Conservation (phyloP, 2,797 vertebrate genomes). For the Dicrostonyx torquatus region DNA sequence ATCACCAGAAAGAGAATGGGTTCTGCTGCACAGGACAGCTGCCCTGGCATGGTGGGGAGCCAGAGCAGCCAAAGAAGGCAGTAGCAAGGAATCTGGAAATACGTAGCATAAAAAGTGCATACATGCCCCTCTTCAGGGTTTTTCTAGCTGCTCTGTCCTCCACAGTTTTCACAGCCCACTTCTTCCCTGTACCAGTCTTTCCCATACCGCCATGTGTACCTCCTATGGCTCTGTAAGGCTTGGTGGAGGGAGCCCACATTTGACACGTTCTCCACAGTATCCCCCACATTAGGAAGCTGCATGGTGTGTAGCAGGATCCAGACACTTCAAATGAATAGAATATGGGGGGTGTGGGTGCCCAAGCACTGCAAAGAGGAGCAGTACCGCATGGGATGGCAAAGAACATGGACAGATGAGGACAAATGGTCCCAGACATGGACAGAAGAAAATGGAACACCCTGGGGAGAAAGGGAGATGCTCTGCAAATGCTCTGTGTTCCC, state of each 20-base stretch:
- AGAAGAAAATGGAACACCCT: background rate
- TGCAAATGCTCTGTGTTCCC: background rate
- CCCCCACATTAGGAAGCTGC: background rate
- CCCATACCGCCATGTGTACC: background rate
- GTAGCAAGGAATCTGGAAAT: background rate
- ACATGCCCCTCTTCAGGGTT: background rate
- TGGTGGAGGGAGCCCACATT: background rate
- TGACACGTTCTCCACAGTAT: background rate
- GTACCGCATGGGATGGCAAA: background rate
- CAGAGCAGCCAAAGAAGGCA: background rate
- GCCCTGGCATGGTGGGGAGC: rapidly evolving
- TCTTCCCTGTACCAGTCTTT: background rate
- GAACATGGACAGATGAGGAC: background rate
- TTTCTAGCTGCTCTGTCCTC: background rate
- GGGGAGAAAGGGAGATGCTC: background rate
- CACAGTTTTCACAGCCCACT: background rate
- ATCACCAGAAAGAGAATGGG: background rate
- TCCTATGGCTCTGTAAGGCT: background rate
- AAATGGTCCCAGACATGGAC: background rate
- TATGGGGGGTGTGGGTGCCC: too few relatives aligned
- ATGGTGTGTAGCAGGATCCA: background rate
- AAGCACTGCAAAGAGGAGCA: too few relatives aligned
- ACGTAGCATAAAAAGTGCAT: background rate
- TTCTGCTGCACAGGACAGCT: background rate
- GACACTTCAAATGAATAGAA: background rate